Percentiles rank a stretch among this genome's conserved stretches.
phyloP scores from a whole-genome alignment of 2,888 invertebrate species.

The Stictocephala bisonia region DNA sequence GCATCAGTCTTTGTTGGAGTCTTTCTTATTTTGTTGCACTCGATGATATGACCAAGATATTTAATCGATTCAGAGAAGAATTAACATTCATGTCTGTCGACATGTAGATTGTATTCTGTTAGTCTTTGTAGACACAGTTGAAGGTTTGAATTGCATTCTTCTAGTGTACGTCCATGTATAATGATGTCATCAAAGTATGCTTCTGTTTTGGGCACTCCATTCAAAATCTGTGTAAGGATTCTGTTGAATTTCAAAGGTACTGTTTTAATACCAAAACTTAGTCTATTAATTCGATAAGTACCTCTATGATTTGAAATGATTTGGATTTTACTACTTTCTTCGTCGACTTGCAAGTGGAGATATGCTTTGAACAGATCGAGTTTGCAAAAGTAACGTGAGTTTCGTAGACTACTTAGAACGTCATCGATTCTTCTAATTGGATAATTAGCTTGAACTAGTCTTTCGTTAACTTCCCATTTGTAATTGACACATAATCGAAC shows the following conservation, averaged over 20 bases:
- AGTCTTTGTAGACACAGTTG: neutral
- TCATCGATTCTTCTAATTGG: constrained; percentile 38
- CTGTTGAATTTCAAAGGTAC: neutral
- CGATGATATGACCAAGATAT: constrained; percentile 1
- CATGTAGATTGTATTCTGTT: neutral
- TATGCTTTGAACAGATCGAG: constrained; percentile 45
- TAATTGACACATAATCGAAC: constrained; percentile 5
- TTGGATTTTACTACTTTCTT: constrained; percentile 26
- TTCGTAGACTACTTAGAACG: constrained; percentile 27
- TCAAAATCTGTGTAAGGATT: neutral
- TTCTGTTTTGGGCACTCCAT: neutral
- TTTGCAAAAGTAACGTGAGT: constrained; percentile 39
- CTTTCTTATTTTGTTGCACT: constrained; percentile 8
- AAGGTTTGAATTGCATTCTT: neutral
- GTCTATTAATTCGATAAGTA: neutral
- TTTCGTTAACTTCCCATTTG: neutral
- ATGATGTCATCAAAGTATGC: constrained; percentile 16
- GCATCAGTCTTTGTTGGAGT: neutral
- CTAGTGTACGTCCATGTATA: neutral
- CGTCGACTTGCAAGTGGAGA: constrained; percentile 22
- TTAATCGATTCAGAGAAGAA: neutral
- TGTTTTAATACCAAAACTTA: constrained; percentile 5
- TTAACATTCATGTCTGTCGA: neutral
- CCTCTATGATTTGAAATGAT: constrained; percentile 43
- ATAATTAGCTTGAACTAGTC: neutral